Percentiles rank a stretch among this genome's conserved stretches.
phyloP scores from a whole-genome alignment of 2,888 invertebrate species.

The Drosophila limbata region DNA sequence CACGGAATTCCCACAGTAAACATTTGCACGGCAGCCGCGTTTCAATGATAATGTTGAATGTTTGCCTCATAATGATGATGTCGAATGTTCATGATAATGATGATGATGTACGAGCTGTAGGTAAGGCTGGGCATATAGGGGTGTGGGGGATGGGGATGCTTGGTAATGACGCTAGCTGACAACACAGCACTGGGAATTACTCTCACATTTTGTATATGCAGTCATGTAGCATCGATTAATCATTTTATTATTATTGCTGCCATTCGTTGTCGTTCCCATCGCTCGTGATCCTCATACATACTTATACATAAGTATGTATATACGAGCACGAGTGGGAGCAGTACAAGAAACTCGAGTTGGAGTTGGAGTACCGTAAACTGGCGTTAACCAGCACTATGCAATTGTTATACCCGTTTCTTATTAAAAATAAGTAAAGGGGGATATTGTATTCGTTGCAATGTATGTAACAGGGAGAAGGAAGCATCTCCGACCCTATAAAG shows the following conservation, averaged over 20 bases:
- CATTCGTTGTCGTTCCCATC: slow-evolving; percentile 75
- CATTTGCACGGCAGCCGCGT: slow-evolving; percentile 71
- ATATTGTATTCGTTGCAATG: too few relatives aligned
- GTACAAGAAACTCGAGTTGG: too few relatives aligned
- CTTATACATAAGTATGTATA: slow-evolving; percentile 1
- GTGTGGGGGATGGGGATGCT: slow-evolving; percentile 2
- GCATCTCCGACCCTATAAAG: too few relatives aligned
- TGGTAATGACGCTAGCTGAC: slow-evolving; percentile 75
- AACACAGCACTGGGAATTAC: slow-evolving; percentile 77
- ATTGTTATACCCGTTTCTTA: too few relatives aligned
- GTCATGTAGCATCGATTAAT: slow-evolving; percentile 81
- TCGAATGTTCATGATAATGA: slow-evolving; percentile 38
- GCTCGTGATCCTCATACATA: slow-evolving; percentile 71
- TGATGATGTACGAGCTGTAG: slow-evolving; percentile 20
- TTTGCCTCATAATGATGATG: slow-evolving; percentile 40
- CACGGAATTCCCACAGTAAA: slow-evolving; percentile 79
- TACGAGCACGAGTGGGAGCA: background rate
- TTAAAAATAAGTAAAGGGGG: too few relatives aligned
- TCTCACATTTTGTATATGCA: slow-evolving; percentile 69
- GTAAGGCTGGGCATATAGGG: slow-evolving; percentile 16
- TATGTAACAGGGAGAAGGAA: too few relatives aligned
- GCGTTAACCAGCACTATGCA: slow-evolving; percentile 17
- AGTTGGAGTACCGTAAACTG: background rate
- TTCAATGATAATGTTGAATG: slow-evolving; percentile 64
- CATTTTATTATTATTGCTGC: slow-evolving; percentile 80